Evolutionary conservation across 2,113 vertebrate species (phyloP).

Genomic region (Mus musculus): GRCm39 chr13:71418001-71418500

Average conservation of each 20-base stretch:
- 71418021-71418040: neutral
- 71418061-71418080: neutral
- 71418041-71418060: neutral
- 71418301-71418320: slow-evolving; percentile 7
- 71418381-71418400: slow-evolving; percentile 84
- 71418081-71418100: neutral
- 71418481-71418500: slow-evolving; percentile 84
- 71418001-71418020: neutral
- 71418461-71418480: slow-evolving; percentile 88
- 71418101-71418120: neutral
- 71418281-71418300: slow-evolving; percentile 65
- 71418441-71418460: slow-evolving; percentile 86
- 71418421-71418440: slow-evolving; percentile 86
- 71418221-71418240: slow-evolving; percentile 53
- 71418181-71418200: slow-evolving; percentile 58
- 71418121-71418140: slow-evolving; percentile 4
- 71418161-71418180: slow-evolving; percentile 22
- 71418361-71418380: slow-evolving; percentile 53
- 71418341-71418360: slow-evolving; percentile 71
- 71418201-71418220: slow-evolving; percentile 65
- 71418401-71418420: slow-evolving; percentile 82
- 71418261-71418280: slow-evolving; percentile 68
- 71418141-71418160: neutral
- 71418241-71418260: slow-evolving; percentile 77
- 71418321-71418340: neutral